phyloP scores from a whole-genome alignment of 2,888 invertebrate species.

The Prostheceraeus crozeri region DNA sequence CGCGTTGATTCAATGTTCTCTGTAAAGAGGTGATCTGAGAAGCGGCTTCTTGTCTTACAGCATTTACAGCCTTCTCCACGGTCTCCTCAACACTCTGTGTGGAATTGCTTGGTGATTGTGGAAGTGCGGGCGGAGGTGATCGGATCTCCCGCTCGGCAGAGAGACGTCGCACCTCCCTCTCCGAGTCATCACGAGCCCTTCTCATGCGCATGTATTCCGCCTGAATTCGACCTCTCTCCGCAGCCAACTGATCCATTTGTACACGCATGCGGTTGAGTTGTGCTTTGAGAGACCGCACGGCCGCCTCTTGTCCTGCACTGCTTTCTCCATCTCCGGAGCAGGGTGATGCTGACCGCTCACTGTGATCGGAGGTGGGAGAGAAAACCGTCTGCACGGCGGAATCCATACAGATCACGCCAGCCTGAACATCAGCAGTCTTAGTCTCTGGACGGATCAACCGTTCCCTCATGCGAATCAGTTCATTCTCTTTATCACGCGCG shows the following conservation, averaged over 20 bases:
- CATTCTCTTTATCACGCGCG: background rate
- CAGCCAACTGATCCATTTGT: slow-evolving; percentile 30
- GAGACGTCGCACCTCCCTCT: slow-evolving; percentile 1
- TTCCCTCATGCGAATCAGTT: background rate
- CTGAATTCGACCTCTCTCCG: slow-evolving; percentile 33
- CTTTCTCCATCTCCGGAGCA: background rate
- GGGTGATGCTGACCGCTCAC: slow-evolving; percentile 24
- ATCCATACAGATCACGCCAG: no score
- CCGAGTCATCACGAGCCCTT: slow-evolving; percentile 26
- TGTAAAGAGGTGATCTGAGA: no score
- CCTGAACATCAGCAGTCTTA: no score
- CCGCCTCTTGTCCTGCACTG: background rate
- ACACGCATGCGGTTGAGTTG: slow-evolving; percentile 16
- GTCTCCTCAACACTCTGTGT: background rate
- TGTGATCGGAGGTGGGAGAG: no score
- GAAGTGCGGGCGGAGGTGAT: background rate
- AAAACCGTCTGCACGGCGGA: no score
- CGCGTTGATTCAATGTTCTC: no score
- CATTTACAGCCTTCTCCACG: no score
- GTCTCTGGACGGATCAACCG: no score
- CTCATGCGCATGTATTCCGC: slow-evolving; percentile 29
- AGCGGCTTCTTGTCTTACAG: no score
- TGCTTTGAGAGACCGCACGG: background rate
- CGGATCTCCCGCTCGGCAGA: background rate
- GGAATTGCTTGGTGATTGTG: background rate